Evolutionary conservation across 2,797 vertebrate species (phyloP), one percentile per base, ranked within the genome.

Genomic region (Macropodus opercularis): DNA sequence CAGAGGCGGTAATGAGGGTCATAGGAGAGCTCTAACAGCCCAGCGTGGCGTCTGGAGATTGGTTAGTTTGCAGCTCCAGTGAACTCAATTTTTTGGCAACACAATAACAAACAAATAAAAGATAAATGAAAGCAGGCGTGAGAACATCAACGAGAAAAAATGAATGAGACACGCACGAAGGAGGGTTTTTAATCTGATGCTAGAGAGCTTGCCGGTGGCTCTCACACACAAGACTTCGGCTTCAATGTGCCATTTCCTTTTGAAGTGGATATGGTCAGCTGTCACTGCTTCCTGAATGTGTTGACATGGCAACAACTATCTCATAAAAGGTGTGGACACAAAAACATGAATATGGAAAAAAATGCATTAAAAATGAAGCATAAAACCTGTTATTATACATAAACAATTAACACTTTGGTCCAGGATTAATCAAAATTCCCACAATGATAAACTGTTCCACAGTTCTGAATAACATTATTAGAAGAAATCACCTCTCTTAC

Each of bases 41-140:
- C 77, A 65, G 84, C 89, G 80, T 90, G 90, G 87, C 86, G 14
- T 59, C 65, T 62, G 40, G 52, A 82, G 83, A 92, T 91, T 92
- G 90, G 91, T 63, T 36, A 64, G 67, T 62, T 55, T 58, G 40
- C 38, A 48, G 31, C 68, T 70, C 69, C 72, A 63, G 63, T 84
- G 79, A 88, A 66, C 75, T 70, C 32, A 41, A 12, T 70, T 65
- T 74, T 75, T 84, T 68, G 54, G 66, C 62, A 56, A 68, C 55
- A 35, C 23, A 72, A 53, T 38, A 57, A 66, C 75, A 44, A 70
- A 73, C 67, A 59, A 56, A 63, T 13, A 32, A n/a, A 58, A 57
- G 41, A 75, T 57, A 57, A 42, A 27, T 29, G 68, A 23, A 46
- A 36, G 63, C 53, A 53, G 54, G 19, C 12, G 36, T 36, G 5